Evolutionary conservation across 2,888 invertebrate genomes (phyloP), one percentile per base, ranked within the genome.

Genomic region (Agonopterix heracliana): DNA sequence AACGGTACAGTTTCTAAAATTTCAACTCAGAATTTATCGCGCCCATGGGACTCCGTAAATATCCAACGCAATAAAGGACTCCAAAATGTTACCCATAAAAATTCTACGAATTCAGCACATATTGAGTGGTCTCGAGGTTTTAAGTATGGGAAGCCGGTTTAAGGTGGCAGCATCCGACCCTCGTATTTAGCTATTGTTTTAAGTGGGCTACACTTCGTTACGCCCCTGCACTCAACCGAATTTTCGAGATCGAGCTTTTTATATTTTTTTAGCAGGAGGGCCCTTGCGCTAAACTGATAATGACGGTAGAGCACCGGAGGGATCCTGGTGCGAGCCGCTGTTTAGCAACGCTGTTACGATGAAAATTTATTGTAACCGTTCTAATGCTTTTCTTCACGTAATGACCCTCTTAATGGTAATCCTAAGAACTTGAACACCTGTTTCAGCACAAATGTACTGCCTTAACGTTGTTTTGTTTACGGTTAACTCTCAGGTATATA

Each of bases 111-210:
- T 83, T 86, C 86, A 85, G 86, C 87, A 81, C 73, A 78, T 82
- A 83, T 84, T 74, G 80, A 87, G 86, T 80, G 83, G 74, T 78
- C 77, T 79, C 68, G 58, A 67, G 63, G 71, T 74, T 75, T 26
- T 74, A 78, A 83, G 81, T 72, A 80, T 77, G 72, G 81, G 75
- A 80, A 71, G 75, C 66, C 62, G 61, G 55, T 59, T 56, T 63
- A 71, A 74, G 74, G 70, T 64, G 61, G 71, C 71, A 69, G 66
- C 71, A 71, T 71, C 74, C 78, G 70, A 75, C 84, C 83, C 83
- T 78, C 67, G 78, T 77, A 78, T 85, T 86, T 78, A 71, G 86
- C 86, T 85, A 87, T 88, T 87, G 88, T 88, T 88, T 88, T 85
- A 88, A 87, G 85, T 84, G 81, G 75, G 71, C 71, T 74, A 76